Evolutionary conservation across 2,888 invertebrate genomes (phyloP), one percentile per base, ranked within the genome.

Genomic region (Tuta absoluta): DNA sequence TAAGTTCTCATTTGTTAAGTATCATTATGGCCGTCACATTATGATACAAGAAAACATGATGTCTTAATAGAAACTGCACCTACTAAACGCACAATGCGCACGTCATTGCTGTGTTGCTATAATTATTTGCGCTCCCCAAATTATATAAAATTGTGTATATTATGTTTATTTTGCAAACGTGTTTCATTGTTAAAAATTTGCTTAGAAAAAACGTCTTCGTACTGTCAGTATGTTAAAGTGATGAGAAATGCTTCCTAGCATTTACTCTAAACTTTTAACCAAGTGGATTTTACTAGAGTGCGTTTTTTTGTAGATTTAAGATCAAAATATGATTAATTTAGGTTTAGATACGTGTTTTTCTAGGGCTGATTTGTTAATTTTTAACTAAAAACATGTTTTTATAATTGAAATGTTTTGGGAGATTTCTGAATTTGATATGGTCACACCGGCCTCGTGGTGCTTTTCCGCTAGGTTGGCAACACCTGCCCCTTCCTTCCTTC

Each of bases 401-500:
- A 14, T 7, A 19, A 19, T n/a, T 5, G 0, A 14, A 48, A 5
- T 10, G 19, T 19, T 48, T 63, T 51, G 69, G 79, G 72, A 68
- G 71, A 72, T 66, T 12, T 68, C 49, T 10, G 10, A 49, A 59
- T 68, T 69, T 64, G n/a, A 21, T 62, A 49, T 71, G 75, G 77
- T 70, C 78, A 86, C 85, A 81, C 87, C 83, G 88, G 80, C 91
- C 91, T 91, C 91, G 91, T 91, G 91, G 89, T 89, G 81, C 83
- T 63, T 79, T 81, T 71, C 71, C 73, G 82, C 77, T 74, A 81
- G 65, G 91, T 90, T 91, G 91, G 91, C 84, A 91, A 81, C 82
- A 81, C 77, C 77, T 85, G 85, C 82, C 88, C 88, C 87, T 90
- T 89, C 89, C 87, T 89, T 86, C 90, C 87, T 91, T 87, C 90